Conservation (phyloP, 2,797 vertebrate genomes). For the Ctenopoma multispine region DNA sequence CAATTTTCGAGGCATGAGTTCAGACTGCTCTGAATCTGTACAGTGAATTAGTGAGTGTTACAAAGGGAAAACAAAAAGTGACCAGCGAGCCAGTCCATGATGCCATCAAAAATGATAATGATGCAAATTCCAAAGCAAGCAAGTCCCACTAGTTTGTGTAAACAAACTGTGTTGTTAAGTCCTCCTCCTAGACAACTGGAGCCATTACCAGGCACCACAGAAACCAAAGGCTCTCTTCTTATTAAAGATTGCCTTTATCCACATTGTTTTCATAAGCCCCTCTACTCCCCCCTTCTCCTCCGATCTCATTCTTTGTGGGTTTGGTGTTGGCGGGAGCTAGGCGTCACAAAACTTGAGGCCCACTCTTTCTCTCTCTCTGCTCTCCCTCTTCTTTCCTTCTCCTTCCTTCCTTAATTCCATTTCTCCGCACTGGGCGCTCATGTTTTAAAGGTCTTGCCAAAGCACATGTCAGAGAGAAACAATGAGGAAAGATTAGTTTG, state of each 20-base stretch:
- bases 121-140: slow-evolving; percentile 33
- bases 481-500: slow-evolving; percentile 66
- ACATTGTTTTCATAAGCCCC: slow-evolving; percentile 64
- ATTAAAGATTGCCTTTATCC: slow-evolving; percentile 74
- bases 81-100: slow-evolving; percentile 26
- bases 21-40: slow-evolving; percentile 8
- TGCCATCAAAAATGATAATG: slow-evolving; percentile 42
- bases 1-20: slow-evolving; percentile 9
- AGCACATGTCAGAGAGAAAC: slow-evolving; percentile 65
- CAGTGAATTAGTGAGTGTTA: background rate
- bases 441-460: slow-evolving; percentile 51
- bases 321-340: slow-evolving; percentile 68
- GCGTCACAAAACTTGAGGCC: slow-evolving; percentile 69
- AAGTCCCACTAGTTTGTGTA: slow-evolving; percentile 55
- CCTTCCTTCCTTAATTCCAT: slow-evolving; percentile 40
- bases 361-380: slow-evolving; percentile 36
- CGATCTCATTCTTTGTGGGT: slow-evolving; percentile 78
- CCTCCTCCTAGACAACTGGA: slow-evolving; percentile 80
- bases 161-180: slow-evolving; percentile 75
- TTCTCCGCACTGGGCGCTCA: slow-evolving; percentile 52
- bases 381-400: slow-evolving; percentile 22
- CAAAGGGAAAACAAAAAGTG: slow-evolving; percentile 11
- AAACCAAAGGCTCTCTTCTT: slow-evolving; percentile 73
- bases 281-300: slow-evolving; percentile 52
- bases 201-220: slow-evolving; percentile 75